Evolutionary conservation across 2,113 vertebrate genomes (phyloP).

Genomic region (Egretta garzetta): DNA sequence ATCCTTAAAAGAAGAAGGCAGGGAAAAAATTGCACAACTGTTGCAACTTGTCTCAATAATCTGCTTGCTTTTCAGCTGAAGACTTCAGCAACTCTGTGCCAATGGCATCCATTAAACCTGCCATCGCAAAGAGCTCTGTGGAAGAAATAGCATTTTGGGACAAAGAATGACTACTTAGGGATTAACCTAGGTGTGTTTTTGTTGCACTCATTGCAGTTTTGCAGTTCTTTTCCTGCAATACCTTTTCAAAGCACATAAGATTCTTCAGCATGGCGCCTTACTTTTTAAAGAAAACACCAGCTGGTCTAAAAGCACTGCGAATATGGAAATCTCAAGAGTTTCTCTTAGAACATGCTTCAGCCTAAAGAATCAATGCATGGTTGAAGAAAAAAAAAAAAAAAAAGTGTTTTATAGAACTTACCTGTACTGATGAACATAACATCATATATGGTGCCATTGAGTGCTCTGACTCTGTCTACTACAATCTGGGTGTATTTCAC

Average conservation of each 20-base stretch:
- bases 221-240: not conserved
- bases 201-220: not conserved
- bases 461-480: constrained; percentile 86
- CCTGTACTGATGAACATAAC: constrained; percentile 94
- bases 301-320: not conserved
- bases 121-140: not conserved
- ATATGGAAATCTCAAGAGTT: not conserved
- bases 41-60: not conserved
- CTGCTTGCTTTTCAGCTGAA: not conserved
- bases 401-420: constrained; percentile 42
- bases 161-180: not conserved
- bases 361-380: not conserved
- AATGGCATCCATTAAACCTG: not conserved
- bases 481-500: constrained; percentile 95
- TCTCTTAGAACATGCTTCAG: not conserved
- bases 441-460: constrained; percentile 86
- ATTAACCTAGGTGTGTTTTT: not conserved
- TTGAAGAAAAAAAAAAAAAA: not conserved
- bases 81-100: not conserved
- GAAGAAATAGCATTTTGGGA: not conserved
- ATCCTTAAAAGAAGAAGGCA: not conserved
- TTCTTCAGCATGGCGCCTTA: fast-evolving
- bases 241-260: not conserved
- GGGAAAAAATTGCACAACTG: not conserved
- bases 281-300: not conserved